These are phyloP conservation scores for Danaus chrysippus DNA, from an alignment of 2,888 invertebrate species.

Conservation along the genomic window DNA sequence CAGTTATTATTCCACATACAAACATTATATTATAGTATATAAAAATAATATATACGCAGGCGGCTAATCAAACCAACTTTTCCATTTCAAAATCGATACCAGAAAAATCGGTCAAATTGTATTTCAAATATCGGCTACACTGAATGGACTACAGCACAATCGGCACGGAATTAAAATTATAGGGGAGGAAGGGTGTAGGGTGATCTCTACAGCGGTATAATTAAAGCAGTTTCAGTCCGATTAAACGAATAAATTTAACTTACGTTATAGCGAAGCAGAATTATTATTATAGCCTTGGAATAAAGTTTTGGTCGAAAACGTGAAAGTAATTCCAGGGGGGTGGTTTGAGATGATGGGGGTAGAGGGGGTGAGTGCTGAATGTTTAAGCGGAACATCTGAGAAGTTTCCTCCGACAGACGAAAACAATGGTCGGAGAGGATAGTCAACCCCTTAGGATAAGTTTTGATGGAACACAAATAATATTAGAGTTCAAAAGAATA, in stretches of 20 bases:
- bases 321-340: conserved; percentile 67
- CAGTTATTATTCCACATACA: too few relatives aligned
- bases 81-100: too few relatives aligned
- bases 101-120: conserved; percentile 19
- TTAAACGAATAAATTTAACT: conserved; percentile 78
- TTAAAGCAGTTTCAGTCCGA: conserved; percentile 68
- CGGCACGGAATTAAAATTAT: conserved; percentile 26
- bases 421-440: conserved; percentile 49
- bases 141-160: conserved; percentile 16
- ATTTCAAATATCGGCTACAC: conserved; percentile 28
- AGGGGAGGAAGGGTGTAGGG: conserved; percentile 4
- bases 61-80: too few relatives aligned
- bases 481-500: conserved; percentile 73
- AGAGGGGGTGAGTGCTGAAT: conserved; percentile 14
- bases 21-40: too few relatives aligned
- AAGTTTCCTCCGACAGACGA: conserved; percentile 68
- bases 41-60: too few relatives aligned
- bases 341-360: conserved; percentile 29
- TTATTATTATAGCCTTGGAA: conserved; percentile 73
- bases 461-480: conserved; percentile 77
- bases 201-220: conserved; percentile 45
- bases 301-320: conserved; percentile 62
- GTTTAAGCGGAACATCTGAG: conserved; percentile 59
- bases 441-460: conserved; percentile 64
- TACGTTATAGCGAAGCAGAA: conserved; percentile 70